Base-by-base conservation (phyloP, 2,113 vertebrate genomes). In the Vicugna pacos region DNA sequence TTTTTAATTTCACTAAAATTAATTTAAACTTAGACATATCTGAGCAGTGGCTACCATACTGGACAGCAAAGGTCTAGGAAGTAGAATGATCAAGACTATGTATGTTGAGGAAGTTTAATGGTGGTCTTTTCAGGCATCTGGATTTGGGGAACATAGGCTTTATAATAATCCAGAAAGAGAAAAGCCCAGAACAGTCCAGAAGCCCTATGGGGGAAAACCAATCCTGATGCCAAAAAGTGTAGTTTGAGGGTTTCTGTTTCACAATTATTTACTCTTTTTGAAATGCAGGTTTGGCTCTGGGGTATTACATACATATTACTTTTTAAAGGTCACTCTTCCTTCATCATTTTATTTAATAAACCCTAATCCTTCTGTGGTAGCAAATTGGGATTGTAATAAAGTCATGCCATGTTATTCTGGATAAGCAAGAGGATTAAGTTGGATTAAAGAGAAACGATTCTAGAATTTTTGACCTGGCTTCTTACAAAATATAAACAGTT, bases 401-500 rank as follows among this genome's bases (percentile, higher is more conserved):
- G 83, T 75, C 82, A 80, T 35, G 54, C 42, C 14, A 91, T 28
- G 17, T 58, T 91, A 94, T 52, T 96, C 46, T 91, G 65, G 52
- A 48, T 89, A 88, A 96, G n/a, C 12, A 85, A 81, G 35, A 86
- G 48, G 65, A 89, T 92, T 92, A 95, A 86, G 20, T 2, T 87
- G 38, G 48, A 95, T 95, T 96, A 92, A 87, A 89, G 77, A 91
- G 58, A 91, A 93, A 85, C 0, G 0, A 90, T 64, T 92, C 83
- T 73, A 92, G 69, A 87, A 95, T 92, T 92, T 89, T 58, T 87
- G 56, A 93, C 60, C 60, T 79, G 54, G 35, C 22, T 62, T 91
- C 91, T 95, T 69, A 92, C 3, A 95, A 95, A 95, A 93, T 58
- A 76, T 75, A 81, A 94, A 94, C 28, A 91, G 54, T 75, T 93